Conservation (phyloP, 2,888 invertebrate genomes). For the Eristalinus sepulchralis region DNA sequence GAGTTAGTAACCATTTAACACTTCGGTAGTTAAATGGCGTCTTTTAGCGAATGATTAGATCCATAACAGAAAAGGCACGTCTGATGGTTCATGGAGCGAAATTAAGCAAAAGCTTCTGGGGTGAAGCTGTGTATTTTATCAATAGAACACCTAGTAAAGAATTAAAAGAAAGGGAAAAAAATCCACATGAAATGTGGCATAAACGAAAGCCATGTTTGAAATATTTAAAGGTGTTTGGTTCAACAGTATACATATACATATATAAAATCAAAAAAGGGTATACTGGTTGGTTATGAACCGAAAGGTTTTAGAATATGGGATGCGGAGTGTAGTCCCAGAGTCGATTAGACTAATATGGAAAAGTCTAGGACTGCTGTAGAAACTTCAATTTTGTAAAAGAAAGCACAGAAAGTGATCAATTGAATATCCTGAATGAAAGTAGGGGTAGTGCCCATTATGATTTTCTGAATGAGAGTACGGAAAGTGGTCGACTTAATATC, state of each 20-base stretch:
- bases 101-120: slow-evolving; percentile 77
- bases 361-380: not conserved
- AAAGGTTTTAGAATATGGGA: slow-evolving; percentile 73
- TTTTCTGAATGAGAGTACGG: not conserved
- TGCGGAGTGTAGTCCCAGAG: slow-evolving; percentile 72
- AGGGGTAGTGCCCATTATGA: not conserved
- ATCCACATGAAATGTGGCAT: slow-evolving; percentile 76
- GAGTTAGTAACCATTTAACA: slow-evolving; percentile 77
- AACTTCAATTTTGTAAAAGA: not conserved
- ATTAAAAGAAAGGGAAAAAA: slow-evolving; percentile 73
- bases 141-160: slow-evolving; percentile 77
- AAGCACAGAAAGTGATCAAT: not conserved
- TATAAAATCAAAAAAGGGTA: slow-evolving; percentile 4
- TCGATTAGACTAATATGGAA: slow-evolving; percentile 50
- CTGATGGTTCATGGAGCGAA: slow-evolving; percentile 75
- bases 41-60: slow-evolving; percentile 76
- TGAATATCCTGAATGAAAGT: not conserved
- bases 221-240: slow-evolving; percentile 11
- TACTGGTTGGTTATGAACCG: not conserved
- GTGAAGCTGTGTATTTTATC: slow-evolving; percentile 76
- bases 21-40: slow-evolving; percentile 78
- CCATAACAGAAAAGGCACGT: slow-evolving; percentile 77
- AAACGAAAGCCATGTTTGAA: not conserved
- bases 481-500: not conserved
- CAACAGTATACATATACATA: slow-evolving; percentile 3